phyloP scores from a whole-genome alignment of 2,888 invertebrate genomes.

The Hydriomena furcata region DNA sequence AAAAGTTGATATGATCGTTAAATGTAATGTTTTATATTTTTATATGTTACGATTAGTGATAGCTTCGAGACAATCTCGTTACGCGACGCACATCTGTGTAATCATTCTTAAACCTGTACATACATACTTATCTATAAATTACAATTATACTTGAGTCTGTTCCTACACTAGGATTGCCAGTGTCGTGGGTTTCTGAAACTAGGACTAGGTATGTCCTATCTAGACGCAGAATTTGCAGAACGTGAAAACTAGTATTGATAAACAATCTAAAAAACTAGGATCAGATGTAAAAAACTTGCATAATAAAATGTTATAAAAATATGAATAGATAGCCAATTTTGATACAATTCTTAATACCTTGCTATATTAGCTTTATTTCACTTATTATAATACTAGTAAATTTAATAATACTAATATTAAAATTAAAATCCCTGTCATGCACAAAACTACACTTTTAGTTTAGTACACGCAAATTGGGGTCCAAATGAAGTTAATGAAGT shows the following conservation, averaged over 20 bases:
- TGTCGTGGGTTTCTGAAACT: no score
- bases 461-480: conserved; percentile 13
- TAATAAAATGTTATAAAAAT: no score
- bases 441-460: conserved; percentile 5
- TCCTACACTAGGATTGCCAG: no score
- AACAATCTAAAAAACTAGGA: no score
- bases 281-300: no score
- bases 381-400: conserved; percentile 2
- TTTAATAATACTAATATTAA: conserved; percentile 7
- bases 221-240: no score
- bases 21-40: conserved; percentile 27
- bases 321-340: conserved; percentile 19
- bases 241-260: no score
- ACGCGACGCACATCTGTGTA: neutral
- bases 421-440: conserved; percentile 5
- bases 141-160: no score
- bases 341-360: conserved; percentile 15
- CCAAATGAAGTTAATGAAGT: conserved; percentile 18
- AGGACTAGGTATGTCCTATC: no score
- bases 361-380: conserved; percentile 26
- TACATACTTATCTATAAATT: no score
- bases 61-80: neutral
- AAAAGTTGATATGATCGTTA: conserved; percentile 26
- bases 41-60: conserved; percentile 21
- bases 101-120: no score